Conservation (phyloP, 2,888 invertebrate species). For the Sarcophaga carnaria region DNA sequence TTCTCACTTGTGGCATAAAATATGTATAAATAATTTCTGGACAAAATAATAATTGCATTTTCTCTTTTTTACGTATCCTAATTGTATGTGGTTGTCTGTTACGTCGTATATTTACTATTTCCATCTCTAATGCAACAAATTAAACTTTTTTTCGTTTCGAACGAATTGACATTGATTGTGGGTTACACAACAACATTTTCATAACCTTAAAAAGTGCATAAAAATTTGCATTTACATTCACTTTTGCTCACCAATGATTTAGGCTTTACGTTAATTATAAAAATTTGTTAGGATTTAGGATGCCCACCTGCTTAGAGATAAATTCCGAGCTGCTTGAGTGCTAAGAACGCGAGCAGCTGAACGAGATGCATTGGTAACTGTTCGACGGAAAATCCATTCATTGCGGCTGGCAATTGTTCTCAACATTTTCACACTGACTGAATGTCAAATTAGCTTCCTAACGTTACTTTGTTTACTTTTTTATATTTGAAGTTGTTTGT, state of each 20-base stretch:
- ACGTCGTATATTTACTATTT: constrained; percentile 24
- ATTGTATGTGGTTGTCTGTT: not conserved
- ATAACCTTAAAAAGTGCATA: constrained; percentile 79
- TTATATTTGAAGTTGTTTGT: constrained; percentile 32
- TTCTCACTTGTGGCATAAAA: too few relatives aligned
- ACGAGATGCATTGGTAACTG: constrained; percentile 81
- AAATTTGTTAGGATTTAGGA: constrained; percentile 6
- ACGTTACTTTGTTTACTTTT: constrained; percentile 15
- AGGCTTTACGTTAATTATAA: constrained; percentile 5
- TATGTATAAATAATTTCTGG: too few relatives aligned
- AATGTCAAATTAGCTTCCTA: constrained; percentile 27
- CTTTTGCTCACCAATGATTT: not conserved
- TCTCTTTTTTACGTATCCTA: too few relatives aligned
- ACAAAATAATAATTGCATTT: too few relatives aligned
- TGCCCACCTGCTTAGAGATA: constrained; percentile 76
- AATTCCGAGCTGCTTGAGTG: constrained; percentile 72
- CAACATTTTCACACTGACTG: constrained; percentile 84
- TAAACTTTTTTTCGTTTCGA: constrained; percentile 37
- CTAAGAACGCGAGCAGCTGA: constrained; percentile 75
- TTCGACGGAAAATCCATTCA: constrained; percentile 85
- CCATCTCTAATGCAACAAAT: constrained; percentile 28
- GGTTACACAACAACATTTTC: constrained; percentile 80
- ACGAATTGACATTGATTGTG: constrained; percentile 54
- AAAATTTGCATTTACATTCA: constrained; percentile 47
- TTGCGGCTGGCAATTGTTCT: constrained; percentile 88